A percentile compares a stretch with the other conserved stretches of the same genome.
Conservation (phyloP, 2,113 vertebrate genomes). For the Setophaga petechia region DNA sequence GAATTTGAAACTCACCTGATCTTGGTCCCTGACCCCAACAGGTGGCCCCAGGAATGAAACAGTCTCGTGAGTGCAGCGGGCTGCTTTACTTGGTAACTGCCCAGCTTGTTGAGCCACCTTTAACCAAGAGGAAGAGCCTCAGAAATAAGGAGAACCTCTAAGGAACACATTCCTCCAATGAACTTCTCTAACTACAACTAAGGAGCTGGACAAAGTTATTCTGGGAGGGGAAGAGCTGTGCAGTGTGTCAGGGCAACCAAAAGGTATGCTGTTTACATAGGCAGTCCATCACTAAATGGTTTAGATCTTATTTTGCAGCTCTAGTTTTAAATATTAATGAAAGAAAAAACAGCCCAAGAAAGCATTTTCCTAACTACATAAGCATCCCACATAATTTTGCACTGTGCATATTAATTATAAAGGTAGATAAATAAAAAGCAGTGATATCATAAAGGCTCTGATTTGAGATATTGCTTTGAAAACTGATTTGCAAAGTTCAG, state of each 20-base stretch:
- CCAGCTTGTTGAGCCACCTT: slow-evolving; percentile 75
- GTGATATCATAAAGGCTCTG: slow-evolving; percentile 62
- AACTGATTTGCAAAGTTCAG: slow-evolving; percentile 5
- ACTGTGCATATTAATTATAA: slow-evolving; percentile 26
- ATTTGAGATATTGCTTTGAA: slow-evolving; percentile 7
- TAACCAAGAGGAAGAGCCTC: slow-evolving; percentile 75
- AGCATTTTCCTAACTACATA: slow-evolving; percentile 71
- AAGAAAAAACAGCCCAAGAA: slow-evolving; percentile 62
- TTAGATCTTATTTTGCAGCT: slow-evolving; percentile 82
- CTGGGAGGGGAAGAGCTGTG: slow-evolving; percentile 61
- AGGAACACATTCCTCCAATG: slow-evolving; percentile 61
- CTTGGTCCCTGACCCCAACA: slow-evolving; percentile 77
- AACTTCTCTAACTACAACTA: slow-evolving; percentile 62
- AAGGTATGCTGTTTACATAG: slow-evolving; percentile 43
- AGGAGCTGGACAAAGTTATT: slow-evolving; percentile 55
- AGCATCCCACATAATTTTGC: slow-evolving; percentile 64
- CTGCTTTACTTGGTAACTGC: slow-evolving; percentile 77
- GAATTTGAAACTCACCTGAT: slow-evolving; percentile 76
- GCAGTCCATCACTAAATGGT: slow-evolving; percentile 63
- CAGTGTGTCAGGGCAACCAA: slow-evolving; percentile 39
- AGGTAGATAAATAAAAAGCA: slow-evolving; percentile 67
- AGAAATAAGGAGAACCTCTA: slow-evolving; percentile 70
- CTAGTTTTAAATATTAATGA: slow-evolving; percentile 58
- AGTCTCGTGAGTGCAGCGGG: slow-evolving; percentile 75
- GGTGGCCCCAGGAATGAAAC: slow-evolving; percentile 76